A percentile compares a stretch with the other conserved stretches of the same genome.
Conservation (phyloP, 2,113 vertebrate genomes). For the Tragelaphus imberbis region DNA sequence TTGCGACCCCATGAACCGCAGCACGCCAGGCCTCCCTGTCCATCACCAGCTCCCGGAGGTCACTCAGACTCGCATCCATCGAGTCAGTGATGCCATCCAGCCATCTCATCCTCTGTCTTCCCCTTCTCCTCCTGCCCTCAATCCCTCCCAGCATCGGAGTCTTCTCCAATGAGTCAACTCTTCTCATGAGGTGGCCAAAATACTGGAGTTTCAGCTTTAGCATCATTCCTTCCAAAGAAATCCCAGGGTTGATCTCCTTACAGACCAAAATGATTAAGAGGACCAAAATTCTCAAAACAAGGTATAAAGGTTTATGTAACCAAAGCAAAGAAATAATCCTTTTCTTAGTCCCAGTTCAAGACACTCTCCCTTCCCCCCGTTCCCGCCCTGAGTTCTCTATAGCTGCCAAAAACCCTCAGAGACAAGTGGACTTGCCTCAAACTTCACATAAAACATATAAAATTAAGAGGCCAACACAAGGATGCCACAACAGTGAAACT, state of each 20-base stretch:
- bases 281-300: background rate
- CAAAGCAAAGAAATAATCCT: slow-evolving; percentile 1
- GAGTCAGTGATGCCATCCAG: too few relatives aligned
- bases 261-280: slow-evolving; percentile 8
- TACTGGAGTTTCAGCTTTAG: too few relatives aligned
- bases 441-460: background rate
- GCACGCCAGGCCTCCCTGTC: too few relatives aligned
- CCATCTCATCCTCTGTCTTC: too few relatives aligned
- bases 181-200: too few relatives aligned
- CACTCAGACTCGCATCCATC: too few relatives aligned
- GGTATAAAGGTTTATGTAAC: background rate
- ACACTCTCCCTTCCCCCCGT: background rate
- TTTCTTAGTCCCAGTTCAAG: background rate
- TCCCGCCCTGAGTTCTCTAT: background rate
- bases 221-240: too few relatives aligned
- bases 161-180: too few relatives aligned
- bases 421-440: background rate
- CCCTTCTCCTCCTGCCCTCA: too few relatives aligned
- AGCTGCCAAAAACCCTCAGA: background rate
- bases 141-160: too few relatives aligned
- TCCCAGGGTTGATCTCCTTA: background rate
- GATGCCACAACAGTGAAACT: background rate
- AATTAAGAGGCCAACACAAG: background rate
- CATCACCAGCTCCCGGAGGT: too few relatives aligned
- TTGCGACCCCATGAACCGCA: too few relatives aligned